phyloP scores from a whole-genome alignment of 2,113 vertebrate genomes.

The Cnemophilus loriae region DNA sequence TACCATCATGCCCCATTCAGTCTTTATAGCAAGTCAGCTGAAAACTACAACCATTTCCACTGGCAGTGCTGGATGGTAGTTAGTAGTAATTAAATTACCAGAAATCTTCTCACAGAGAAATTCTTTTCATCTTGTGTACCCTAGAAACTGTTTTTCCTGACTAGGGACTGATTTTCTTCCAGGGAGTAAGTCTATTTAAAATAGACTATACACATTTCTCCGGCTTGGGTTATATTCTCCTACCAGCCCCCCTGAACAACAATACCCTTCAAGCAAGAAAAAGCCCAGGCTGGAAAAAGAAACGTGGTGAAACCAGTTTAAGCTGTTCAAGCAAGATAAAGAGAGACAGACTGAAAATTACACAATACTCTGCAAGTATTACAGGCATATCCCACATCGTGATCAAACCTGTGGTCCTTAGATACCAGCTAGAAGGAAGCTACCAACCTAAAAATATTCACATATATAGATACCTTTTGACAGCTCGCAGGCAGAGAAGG shows the following conservation, averaged over 20 bases:
- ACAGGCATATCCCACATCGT: neutral
- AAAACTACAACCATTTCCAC: constrained; percentile 12
- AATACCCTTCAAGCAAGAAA: neutral
- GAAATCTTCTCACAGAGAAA: neutral
- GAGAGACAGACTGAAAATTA: neutral
- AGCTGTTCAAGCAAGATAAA: constrained; percentile 7
- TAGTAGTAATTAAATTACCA: constrained; percentile 38
- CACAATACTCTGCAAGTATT: neutral
- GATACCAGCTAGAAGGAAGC: neutral
- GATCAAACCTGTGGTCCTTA: neutral
- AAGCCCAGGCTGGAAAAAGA: neutral
- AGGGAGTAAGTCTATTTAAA: neutral
- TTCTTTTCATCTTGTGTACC: neutral
- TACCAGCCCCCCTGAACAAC: neutral
- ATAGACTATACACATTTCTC: neutral
- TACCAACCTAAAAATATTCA: neutral
- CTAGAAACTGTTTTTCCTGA: constrained; percentile 15
- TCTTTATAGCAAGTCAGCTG: constrained; percentile 29
- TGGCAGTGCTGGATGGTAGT: neutral
- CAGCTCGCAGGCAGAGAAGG: neutral
- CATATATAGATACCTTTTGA: neutral
- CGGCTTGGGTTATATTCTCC: neutral
- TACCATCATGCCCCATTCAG: neutral
- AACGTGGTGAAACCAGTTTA: neutral
- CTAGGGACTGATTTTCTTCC: neutral